These are phyloP conservation scores for Chymomyza amoena DNA, from an alignment of 2,888 invertebrate species.

Conservation along the genomic window DNA sequence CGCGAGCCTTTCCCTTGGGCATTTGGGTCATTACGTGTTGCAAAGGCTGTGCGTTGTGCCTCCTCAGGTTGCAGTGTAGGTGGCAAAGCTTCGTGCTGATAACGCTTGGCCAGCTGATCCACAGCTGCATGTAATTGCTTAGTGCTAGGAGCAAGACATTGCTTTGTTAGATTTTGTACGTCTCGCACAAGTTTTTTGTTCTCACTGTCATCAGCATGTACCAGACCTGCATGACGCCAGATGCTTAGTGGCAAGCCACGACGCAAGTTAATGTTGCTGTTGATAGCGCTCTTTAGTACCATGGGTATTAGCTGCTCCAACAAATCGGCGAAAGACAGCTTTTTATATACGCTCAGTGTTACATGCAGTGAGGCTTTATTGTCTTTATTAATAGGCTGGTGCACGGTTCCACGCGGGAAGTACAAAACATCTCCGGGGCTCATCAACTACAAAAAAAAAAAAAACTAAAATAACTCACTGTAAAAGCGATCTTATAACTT, in stretches of 20 bases:
- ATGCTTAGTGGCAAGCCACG: constrained; percentile 89
- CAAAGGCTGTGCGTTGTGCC: constrained; percentile 84
- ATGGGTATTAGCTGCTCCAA: constrained; percentile 88
- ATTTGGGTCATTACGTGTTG: constrained; percentile 85
- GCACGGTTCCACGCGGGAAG: constrained; percentile 92
- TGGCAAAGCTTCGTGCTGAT: constrained; percentile 91
- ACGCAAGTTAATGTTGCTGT: constrained; percentile 85
- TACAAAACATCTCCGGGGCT: constrained; percentile 94
- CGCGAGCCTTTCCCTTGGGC: constrained; percentile 79
- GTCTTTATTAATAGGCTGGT: constrained; percentile 88
- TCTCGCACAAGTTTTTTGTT: constrained; percentile 80
- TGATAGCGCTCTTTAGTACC: constrained; percentile 86
- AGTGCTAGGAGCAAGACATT: neutral
- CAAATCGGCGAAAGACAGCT: constrained; percentile 92
- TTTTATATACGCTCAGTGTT: constrained; percentile 94
- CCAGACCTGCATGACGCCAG: constrained; percentile 86
- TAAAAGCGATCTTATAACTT: neutral
- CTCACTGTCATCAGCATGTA: constrained; percentile 79
- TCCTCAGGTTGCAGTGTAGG: constrained; percentile 87
- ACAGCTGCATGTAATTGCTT: constrained; percentile 86
- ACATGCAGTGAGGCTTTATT: constrained; percentile 93
- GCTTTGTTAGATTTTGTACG: constrained; percentile 12
- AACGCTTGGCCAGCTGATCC: constrained; percentile 90
- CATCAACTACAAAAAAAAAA: constrained; percentile 79
- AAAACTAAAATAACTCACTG: neutral